These are phyloP conservation scores for Noctua fimbriata DNA, from an alignment of 2,888 invertebrate species.

Conservation along the genomic window DNA sequence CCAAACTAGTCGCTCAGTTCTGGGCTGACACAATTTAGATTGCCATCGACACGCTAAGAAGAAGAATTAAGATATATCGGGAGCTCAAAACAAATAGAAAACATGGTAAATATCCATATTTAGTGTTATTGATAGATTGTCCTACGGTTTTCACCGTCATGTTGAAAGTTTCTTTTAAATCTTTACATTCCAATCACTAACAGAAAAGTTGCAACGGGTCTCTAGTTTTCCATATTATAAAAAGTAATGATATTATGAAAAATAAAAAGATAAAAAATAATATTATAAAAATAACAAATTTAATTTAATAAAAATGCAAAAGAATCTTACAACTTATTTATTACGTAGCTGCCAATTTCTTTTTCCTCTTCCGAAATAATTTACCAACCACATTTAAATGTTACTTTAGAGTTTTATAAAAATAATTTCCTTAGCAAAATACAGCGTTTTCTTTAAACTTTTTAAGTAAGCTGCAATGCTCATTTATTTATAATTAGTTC, in stretches of 20 bases:
- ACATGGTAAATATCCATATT: too few relatives aligned
- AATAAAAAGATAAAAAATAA: background rate
- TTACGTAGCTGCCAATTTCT: background rate
- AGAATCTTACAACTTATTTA: slow-evolving; percentile 4
- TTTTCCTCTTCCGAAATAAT: background rate
- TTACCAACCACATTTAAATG: slow-evolving; percentile 3
- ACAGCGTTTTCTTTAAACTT: slow-evolving; percentile 23
- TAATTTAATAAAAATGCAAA: background rate
- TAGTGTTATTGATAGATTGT: background rate
- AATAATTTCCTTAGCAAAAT: slow-evolving; percentile 20
- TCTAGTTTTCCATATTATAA: background rate
- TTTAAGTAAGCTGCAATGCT: slow-evolving; percentile 36
- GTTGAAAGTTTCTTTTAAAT: background rate
- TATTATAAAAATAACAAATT: too few relatives aligned
- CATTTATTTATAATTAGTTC: slow-evolving; percentile 41
- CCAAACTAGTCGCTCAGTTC: too few relatives aligned
- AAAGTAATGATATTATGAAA: background rate
- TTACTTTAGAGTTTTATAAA: slow-evolving; percentile 10
- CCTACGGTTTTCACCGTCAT: background rate
- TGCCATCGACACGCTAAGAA: too few relatives aligned
- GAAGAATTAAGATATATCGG: too few relatives aligned
- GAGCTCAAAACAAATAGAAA: too few relatives aligned
- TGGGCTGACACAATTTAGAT: too few relatives aligned
- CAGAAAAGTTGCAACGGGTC: background rate
- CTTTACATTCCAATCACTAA: background rate